Base-by-base conservation (phyloP, 2,888 invertebrate species). In the Erebia epiphron region DNA sequence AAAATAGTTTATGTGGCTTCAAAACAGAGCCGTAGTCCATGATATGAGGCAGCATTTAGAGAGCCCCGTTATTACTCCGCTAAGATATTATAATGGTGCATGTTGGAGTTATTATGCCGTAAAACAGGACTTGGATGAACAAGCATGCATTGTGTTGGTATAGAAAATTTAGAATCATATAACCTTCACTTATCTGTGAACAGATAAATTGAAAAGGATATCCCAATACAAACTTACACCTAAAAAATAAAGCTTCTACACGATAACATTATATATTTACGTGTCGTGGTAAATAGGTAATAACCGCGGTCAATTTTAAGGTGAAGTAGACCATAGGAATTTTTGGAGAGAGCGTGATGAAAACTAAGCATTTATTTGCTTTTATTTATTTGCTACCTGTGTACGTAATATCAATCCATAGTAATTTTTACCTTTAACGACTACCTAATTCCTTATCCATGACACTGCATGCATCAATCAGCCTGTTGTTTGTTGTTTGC, bases 51-150 rank as follows among this genome's bases (percentile, higher is more conserved):
- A 54, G 46, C 54, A 41, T 69, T 61, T 54, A 21, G 43, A 49
- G 16, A 70, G 60, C 35, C 54, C 60, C 18, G 35, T 58, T 67
- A 67, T 67, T 16, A 60, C 50, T 16, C 16, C 26, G 63, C 61
- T 66, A 63, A 63, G 50, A 52, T 60, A 50, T 9, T 43, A 73
- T 71, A 69, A 71, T 52, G 14, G 66, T 67, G 70, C 57, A 73
- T 67, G 69, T 70, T 63, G 18, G 62, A 73, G 66, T 60, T 54
- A 63, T 68, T 62, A 63, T 50, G 52, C 46, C 66, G 56, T 68
- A 41, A 66, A 66, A 66, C 63, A 64, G 62, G 54, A 16, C 14
- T 52, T 60, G 41, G 50, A 18, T 61, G 13, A 52, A 67, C n/a
- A 41, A 21, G 9, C 56, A 14, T 66, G 10, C 21, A 46, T n/a